These are phyloP conservation scores for Drosophila fuyamai DNA, from an alignment of 1,140 invertebrate species.

Conservation along the genomic window DNA sequence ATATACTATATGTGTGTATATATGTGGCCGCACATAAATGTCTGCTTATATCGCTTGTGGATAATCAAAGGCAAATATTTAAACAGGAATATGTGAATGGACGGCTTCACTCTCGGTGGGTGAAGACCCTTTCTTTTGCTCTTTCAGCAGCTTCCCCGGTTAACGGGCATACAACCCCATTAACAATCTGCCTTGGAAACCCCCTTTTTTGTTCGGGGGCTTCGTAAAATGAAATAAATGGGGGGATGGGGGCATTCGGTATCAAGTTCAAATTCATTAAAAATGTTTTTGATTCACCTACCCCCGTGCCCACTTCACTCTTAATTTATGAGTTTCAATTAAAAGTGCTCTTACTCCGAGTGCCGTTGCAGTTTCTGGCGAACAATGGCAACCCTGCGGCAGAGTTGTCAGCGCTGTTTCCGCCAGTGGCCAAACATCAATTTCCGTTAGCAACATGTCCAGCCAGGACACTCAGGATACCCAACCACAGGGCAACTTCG, in stretches of 20 bases:
- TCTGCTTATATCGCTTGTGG: slow-evolving; percentile 60
- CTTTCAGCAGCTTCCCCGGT: not conserved
- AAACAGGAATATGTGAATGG: slow-evolving; percentile 65
- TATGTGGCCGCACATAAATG: not conserved
- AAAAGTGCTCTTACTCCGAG: slow-evolving; percentile 60
- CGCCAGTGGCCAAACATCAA: slow-evolving; percentile 34
- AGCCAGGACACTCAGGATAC: not conserved
- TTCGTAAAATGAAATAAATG: not conserved
- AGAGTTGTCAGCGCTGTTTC: not conserved
- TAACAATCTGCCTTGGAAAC: slow-evolving; percentile 9
- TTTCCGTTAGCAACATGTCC: slow-evolving; percentile 31
- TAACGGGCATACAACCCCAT: slow-evolving; percentile 5
- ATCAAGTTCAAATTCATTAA: slow-evolving; percentile 64
- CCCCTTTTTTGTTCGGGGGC: not conserved
- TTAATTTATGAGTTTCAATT: slow-evolving; percentile 82
- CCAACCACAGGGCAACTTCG: slow-evolving; percentile 1
- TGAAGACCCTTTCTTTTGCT: not conserved
- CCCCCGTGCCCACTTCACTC: not conserved
- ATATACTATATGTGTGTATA: not conserved
- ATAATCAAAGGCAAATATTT: slow-evolving; percentile 83
- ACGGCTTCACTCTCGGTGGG: not conserved
- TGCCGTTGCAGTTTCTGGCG: slow-evolving; percentile 17
- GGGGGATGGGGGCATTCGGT: not conserved
- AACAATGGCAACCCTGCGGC: slow-evolving; percentile 9
- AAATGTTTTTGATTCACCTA: slow-evolving; percentile 2